Percentiles rank a stretch among this genome's conserved stretches.
Evolutionary conservation across 35 echinoderm and acorn worm genomes (phyloP).

Genomic region (Holothuria glaberrima): DNA sequence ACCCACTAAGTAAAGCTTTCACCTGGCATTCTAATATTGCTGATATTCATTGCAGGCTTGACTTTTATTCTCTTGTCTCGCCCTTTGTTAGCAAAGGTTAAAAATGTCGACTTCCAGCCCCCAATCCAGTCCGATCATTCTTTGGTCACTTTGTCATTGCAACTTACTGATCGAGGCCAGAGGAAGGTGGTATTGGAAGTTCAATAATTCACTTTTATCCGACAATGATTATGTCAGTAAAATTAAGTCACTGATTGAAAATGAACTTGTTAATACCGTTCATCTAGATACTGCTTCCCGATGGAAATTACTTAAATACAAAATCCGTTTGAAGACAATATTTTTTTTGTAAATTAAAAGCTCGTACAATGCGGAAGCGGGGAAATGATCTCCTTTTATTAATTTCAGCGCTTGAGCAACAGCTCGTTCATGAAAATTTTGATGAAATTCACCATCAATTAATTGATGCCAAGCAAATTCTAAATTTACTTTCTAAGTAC

Average conservation of each 20-base stretch:
- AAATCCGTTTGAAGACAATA: not conserved
- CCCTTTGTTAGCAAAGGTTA: not conserved
- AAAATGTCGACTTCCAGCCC: slow-evolving; percentile 7
- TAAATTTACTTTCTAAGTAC: slow-evolving; percentile 5
- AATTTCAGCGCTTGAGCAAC: slow-evolving; percentile 14
- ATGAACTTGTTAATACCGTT: not conserved
- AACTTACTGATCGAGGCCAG: slow-evolving; percentile 2
- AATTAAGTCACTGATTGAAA: not conserved
- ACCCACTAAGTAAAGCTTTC: slow-evolving; percentile 13
- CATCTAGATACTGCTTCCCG: not conserved
- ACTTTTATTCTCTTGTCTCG: slow-evolving; percentile 19
- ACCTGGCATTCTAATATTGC: slow-evolving; percentile 48
- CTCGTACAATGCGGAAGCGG: not conserved
- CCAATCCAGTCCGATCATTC: slow-evolving; percentile 7
- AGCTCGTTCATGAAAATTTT: slow-evolving; percentile 1
- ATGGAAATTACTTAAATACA: not conserved
- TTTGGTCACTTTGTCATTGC: not conserved
- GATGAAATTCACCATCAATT: not conserved
- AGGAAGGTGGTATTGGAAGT: not conserved
- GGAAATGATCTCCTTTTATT: not conserved
- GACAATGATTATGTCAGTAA: not conserved
- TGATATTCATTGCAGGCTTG: slow-evolving; percentile 22
- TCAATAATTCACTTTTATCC: slow-evolving; percentile 8
- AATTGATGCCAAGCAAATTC: not conserved
- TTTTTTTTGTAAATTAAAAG: not conserved